Conservation (phyloP, 2,797 vertebrate species). For the Rhynchonycteris naso region DNA sequence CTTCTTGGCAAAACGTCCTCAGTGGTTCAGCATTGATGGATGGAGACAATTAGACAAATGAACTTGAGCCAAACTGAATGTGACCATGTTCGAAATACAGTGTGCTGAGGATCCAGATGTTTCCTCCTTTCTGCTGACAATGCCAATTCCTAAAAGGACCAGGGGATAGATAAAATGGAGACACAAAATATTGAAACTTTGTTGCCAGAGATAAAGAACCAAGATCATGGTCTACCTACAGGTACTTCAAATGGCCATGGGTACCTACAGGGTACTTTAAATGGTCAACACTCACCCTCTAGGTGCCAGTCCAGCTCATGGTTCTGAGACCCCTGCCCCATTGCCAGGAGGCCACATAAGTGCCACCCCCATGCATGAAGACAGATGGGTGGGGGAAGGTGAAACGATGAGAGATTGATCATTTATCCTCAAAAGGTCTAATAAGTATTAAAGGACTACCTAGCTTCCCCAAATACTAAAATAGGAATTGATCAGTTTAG, state of each 20-base stretch:
- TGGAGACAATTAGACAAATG: not conserved
- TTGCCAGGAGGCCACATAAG: not conserved
- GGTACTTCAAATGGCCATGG: too few species aligned
- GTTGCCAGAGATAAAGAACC: not conserved
- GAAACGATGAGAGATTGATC: not conserved
- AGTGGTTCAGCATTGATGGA: not conserved
- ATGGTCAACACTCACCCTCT: not conserved
- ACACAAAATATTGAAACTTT: not conserved
- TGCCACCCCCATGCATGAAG: accelerated
- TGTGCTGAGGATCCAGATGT: not conserved
- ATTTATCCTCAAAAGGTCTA: not conserved
- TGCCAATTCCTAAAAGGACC: not conserved
- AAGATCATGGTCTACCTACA: not conserved
- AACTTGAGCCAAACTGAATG: not conserved
- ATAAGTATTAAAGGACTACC: not conserved
- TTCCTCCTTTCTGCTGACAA: not conserved
- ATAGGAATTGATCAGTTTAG: not conserved
- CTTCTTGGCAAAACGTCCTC: not conserved
- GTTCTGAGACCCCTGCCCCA: not conserved
- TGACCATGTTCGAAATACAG: not conserved
- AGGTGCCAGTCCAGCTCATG: not conserved
- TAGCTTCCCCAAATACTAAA: not conserved
- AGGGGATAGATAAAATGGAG: not conserved
- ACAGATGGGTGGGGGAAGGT: not conserved
- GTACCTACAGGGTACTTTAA: not conserved